These are phyloP conservation scores for Oppia nitens DNA, from an alignment of 1,140 invertebrate species.

Conservation along the genomic window DNA sequence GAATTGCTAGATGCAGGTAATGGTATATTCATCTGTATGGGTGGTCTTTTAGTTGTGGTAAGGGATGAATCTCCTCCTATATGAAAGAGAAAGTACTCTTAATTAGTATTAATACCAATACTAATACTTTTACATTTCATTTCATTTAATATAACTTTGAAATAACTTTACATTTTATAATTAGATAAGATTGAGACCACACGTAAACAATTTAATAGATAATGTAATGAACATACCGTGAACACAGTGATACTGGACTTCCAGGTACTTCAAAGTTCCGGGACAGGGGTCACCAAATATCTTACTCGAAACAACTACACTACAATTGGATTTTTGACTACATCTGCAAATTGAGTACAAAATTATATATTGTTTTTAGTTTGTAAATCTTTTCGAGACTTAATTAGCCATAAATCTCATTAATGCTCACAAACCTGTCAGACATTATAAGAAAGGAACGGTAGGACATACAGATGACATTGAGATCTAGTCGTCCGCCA, in stretches of 20 bases:
- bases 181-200: background rate
- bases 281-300: slow-evolving; percentile 58
- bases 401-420: background rate
- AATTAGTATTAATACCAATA: background rate
- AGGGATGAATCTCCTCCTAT: background rate
- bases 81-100: background rate
- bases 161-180: background rate
- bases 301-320: slow-evolving; percentile 60
- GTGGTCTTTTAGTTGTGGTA: background rate
- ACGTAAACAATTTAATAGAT: no score
- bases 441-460: slow-evolving; percentile 33
- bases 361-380: no score
- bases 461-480: slow-evolving; percentile 82
- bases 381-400: no score
- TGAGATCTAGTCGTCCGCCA: slow-evolving; percentile 84
- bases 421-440: slow-evolving; percentile 27
- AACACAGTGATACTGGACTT: slow-evolving; percentile 39
- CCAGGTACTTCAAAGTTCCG: slow-evolving; percentile 40
- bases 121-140: no score
- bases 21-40: background rate
- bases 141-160: background rate
- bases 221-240: slow-evolving; percentile 1
- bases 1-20: background rate
- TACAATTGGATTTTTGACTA: slow-evolving; percentile 54
- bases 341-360: slow-evolving; percentile 15